These are phyloP conservation scores for Reinhardtius hippoglossoides DNA, from an alignment of 2,113 vertebrate genomes.

Conservation along the genomic window DNA sequence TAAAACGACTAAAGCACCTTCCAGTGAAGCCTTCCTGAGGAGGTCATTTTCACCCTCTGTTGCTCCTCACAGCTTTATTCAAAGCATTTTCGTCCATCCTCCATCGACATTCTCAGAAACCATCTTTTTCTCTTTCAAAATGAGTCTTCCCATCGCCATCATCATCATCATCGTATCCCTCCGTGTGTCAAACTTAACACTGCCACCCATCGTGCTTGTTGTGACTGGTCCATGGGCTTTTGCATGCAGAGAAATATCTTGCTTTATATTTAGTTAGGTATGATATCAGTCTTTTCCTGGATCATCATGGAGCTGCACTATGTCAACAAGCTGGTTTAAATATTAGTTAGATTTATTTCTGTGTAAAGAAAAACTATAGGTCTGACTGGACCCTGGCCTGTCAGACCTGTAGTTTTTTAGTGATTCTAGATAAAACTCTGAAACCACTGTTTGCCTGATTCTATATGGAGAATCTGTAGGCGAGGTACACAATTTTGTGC, in stretches of 20 bases:
- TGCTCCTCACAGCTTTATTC: constrained; percentile 6
- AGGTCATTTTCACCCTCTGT: constrained; percentile 26
- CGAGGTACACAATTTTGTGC: too few species aligned
- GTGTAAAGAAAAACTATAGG: too few species aligned
- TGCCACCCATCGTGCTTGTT: constrained; percentile 23
- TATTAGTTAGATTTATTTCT: too few species aligned
- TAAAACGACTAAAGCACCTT: neutral
- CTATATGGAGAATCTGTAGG: too few species aligned
- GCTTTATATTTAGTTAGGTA: constrained; percentile 10
- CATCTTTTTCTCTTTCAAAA: constrained; percentile 22
- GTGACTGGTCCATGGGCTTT: constrained; percentile 6
- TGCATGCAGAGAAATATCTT: constrained; percentile 41
- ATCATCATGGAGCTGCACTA: neutral
- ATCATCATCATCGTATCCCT: neutral
- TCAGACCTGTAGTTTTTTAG: neutral
- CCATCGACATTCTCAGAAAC: constrained; percentile 10
- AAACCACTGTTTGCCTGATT: neutral
- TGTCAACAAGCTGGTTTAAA: neutral
- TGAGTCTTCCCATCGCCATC: constrained; percentile 6
- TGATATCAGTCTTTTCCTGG: neutral
- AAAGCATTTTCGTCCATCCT: constrained; percentile 7
- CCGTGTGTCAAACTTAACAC: neutral
- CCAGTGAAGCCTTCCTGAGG: constrained; percentile 13
- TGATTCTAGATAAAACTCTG: neutral
- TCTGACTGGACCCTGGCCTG: too few species aligned